Evolutionary conservation across 2,888 invertebrate species (phyloP), one percentile per base, ranked within the genome.

Genomic region (Phrixothrix hirtus): DNA sequence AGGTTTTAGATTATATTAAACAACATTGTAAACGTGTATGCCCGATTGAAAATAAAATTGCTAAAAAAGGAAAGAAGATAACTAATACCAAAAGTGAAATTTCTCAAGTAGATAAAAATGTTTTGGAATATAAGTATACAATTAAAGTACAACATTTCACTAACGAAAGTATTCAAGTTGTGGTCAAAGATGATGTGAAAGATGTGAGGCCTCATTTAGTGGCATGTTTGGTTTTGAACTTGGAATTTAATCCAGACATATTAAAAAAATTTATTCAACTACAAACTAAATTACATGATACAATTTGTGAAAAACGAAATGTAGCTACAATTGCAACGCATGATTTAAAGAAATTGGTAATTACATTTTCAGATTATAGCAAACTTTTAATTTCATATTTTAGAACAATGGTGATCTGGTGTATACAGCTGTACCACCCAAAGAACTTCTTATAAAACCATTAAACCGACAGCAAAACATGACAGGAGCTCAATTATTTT

Each of bases 241-340:
- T 91, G 7, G 73, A 76, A 29, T 85, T 92, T 60, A 81, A 79
- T 1, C 82, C 84, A 14, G 77, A 77, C 0, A 78, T 75, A n/a
- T 74, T 72, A 43, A 90, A 87, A 69, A 85, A 84, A 69, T 92
- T 92, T 64, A 88, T 92, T 55, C 85, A 87, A 65, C 67, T 89
- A 64, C 92, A 92, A 78, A 90, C 88, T 0, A 89, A 85, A 69
- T 73, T 89, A 16, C 88, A 88, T 64, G 88, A 88, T 56, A 82
- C 83, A 0, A 76, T 89, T 6, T 92, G 92, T 70, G 85, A 87
- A 43, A 90, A 89, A 68, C 78, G 92, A 60, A 87, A 87, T 64
- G 75, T 79, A 0, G 88, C 90, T 0, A 91, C 92, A 0, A 87
- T 92, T 50, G 92, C 92, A 1, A 92, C 92, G 0, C 93, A 93